These are phyloP conservation scores for Aricia artaxerxes DNA, from an alignment of 2,888 invertebrate genomes.

Conservation along the genomic window DNA sequence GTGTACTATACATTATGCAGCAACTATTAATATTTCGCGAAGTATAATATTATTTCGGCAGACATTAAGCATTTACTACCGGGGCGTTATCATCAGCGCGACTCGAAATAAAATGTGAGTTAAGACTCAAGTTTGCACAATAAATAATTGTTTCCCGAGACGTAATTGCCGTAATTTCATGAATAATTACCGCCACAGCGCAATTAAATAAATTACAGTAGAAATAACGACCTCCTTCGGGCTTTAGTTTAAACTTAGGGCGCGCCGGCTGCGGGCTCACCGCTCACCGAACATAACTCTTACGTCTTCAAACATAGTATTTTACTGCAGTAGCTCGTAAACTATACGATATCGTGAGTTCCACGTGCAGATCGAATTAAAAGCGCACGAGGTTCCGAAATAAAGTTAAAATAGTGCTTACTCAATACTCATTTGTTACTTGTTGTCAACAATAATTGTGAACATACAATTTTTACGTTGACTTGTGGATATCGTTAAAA, in stretches of 20 bases:
- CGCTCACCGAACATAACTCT: constrained; percentile 56
- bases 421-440: background rate
- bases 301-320: constrained; percentile 46
- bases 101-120: constrained; percentile 78
- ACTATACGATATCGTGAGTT: constrained; percentile 35
- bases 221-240: constrained; percentile 75
- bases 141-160: constrained; percentile 79
- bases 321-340: constrained; percentile 43
- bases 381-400: constrained; percentile 38
- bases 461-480: background rate
- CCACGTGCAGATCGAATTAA: constrained; percentile 37
- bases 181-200: constrained; percentile 80
- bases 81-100: constrained; percentile 70
- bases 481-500: too few species aligned
- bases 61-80: constrained; percentile 53
- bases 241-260: constrained; percentile 76
- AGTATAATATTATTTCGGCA: constrained; percentile 29
- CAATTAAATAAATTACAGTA: constrained; percentile 80
- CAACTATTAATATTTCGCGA: background rate
- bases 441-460: background rate
- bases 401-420: background rate
- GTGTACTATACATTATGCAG: background rate
- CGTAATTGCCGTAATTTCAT: constrained; percentile 81
- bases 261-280: constrained; percentile 64
- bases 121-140: constrained; percentile 77